Percentiles rank a stretch among this genome's conserved stretches.
These are phyloP conservation scores for Achlya flavicornis DNA, from an alignment of 2,888 invertebrate genomes.

Conservation along the genomic window DNA sequence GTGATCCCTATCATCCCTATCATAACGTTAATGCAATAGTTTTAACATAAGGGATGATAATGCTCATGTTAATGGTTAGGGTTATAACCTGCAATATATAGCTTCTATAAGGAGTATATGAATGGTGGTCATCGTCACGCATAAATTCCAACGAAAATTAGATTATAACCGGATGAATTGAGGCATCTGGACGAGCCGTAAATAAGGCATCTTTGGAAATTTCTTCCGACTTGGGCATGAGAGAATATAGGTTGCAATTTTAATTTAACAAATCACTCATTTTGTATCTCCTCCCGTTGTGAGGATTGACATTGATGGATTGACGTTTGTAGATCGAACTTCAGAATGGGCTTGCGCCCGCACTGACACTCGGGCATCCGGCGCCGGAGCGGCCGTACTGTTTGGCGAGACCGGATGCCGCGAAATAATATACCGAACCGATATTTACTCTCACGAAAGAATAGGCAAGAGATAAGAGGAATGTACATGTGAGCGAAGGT, in stretches of 20 bases:
- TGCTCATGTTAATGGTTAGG: background rate
- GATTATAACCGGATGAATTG: background rate
- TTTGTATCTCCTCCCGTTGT: slow-evolving; percentile 47
- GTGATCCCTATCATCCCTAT: background rate
- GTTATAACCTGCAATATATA: background rate
- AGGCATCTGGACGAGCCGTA: background rate
- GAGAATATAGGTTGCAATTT: slow-evolving; percentile 5
- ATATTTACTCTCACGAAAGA: slow-evolving; percentile 34
- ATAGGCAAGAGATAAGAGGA: slow-evolving; percentile 24
- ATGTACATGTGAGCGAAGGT: slow-evolving; percentile 12
- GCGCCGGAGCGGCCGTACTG: slow-evolving; percentile 38
- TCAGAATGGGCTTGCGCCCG: slow-evolving; percentile 43
- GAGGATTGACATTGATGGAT: slow-evolving; percentile 58
- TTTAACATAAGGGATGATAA: slow-evolving; percentile 4
- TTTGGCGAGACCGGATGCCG: slow-evolving; percentile 54
- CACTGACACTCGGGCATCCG: slow-evolving; percentile 55
- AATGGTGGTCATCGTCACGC: too few relatives aligned
- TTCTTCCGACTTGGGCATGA: background rate
- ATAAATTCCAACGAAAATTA: too few relatives aligned
- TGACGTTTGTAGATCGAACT: slow-evolving; percentile 58
- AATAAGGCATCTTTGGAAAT: background rate
- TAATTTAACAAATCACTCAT: slow-evolving; percentile 26
- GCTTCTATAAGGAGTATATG: background rate
- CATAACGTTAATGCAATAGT: slow-evolving; percentile 1
- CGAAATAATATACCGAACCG: slow-evolving; percentile 41